Conservation (phyloP, 2,888 invertebrate genomes). For the Lymantria monacha region DNA sequence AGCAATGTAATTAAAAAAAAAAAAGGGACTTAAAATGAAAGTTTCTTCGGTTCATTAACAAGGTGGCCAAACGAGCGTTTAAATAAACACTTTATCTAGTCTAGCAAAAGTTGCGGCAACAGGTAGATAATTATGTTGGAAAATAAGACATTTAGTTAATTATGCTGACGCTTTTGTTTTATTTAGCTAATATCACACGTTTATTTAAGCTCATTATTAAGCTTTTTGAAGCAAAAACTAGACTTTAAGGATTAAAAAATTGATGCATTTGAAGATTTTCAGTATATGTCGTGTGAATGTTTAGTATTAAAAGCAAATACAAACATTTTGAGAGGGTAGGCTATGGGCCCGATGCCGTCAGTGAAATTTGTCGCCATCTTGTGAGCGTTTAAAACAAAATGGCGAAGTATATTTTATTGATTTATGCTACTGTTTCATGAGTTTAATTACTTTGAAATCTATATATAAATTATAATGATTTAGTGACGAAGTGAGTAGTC, state of each 20-base stretch:
- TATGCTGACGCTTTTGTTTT: no score
- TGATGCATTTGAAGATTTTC: conserved; percentile 17
- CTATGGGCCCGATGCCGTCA: conserved; percentile 66
- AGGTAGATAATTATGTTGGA: no score
- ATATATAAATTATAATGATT: conserved; percentile 21
- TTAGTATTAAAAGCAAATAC: conserved; percentile 32
- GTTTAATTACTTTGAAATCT: conserved; percentile 34
- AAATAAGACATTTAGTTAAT: no score
- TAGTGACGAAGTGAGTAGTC: conserved; percentile 80
- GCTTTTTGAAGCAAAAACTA: no score
- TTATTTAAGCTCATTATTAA: no score
- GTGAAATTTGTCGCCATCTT: conserved; percentile 72
- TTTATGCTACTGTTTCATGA: conserved; percentile 46
- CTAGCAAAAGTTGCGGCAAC: no score
- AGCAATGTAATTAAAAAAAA: no score
- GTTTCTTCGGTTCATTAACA: no score
- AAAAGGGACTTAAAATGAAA: no score
- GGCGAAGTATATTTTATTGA: conserved; percentile 35
- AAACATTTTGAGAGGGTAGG: conserved; percentile 72
- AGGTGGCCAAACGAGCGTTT: no score
- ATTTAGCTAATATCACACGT: no score
- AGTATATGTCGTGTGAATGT: neutral
- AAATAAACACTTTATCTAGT: no score
- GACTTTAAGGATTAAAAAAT: neutral
- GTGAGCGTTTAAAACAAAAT: conserved; percentile 52